A percentile compares a stretch with the other conserved stretches of the same genome.
Evolutionary conservation across 2,888 invertebrate species (phyloP).

Genomic region (Galerucella pusilla): DNA sequence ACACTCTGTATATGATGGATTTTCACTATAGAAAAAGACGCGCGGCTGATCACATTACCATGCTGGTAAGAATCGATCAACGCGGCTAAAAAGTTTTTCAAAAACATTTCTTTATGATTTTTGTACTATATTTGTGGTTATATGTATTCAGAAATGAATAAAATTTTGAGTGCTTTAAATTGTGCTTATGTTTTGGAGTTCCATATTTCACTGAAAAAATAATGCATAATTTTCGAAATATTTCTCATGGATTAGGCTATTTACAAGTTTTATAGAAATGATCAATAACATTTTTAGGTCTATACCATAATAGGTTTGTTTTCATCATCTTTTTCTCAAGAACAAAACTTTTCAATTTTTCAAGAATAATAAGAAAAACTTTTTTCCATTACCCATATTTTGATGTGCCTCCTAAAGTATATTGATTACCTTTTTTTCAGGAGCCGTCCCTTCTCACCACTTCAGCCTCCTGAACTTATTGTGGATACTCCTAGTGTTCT

Average conservation of each 20-base stretch:
- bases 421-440: too few species aligned
- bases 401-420: too few species aligned
- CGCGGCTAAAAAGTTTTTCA: not conserved
- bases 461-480: too few species aligned
- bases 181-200: constrained; percentile 13
- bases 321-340: not conserved
- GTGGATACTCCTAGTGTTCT: too few species aligned
- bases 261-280: constrained; percentile 29
- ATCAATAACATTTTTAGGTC: constrained; percentile 3
- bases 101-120: not conserved
- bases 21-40: too few species aligned
- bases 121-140: not conserved
- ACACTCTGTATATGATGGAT: too few species aligned
- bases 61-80: too few species aligned
- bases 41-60: too few species aligned
- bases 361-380: too few species aligned
- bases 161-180: constrained; percentile 14
- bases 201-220: constrained; percentile 5
- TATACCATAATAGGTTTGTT: not conserved
- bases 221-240: constrained; percentile 4
- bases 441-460: too few species aligned
- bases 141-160: not conserved
- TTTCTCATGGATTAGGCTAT: constrained; percentile 6
- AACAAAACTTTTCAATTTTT: not conserved
- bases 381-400: too few species aligned